Base-by-base conservation (phyloP, 1,140 invertebrate species). In the Battus philenor region DNA sequence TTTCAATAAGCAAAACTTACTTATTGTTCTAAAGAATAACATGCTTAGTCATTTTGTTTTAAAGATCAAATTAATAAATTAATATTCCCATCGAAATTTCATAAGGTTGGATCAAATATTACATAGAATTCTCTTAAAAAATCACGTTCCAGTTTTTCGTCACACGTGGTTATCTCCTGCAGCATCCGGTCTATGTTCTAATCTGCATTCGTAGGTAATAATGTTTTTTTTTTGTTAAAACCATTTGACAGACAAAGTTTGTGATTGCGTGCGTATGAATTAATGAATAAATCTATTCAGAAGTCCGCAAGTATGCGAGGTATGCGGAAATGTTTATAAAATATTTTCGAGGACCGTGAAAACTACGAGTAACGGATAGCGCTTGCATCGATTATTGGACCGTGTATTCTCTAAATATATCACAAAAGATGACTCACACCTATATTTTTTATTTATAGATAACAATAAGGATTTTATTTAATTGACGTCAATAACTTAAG, bases 281-380 rank as follows among this genome's bases (percentile, higher is more conserved):
- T 29, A 16, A 41, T 41, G 26, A 41, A 41, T 41, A 41, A 41
- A 41, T 41, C 26, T 17, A 8, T 12, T 29, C 13, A 26, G 24
- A 41, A 41, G 15, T 24, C 5, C 26, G 8, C 27, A 17, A n/a
- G 9, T 41, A 29, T 17, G 13, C 24, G 22, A 41, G 17, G 38
- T 41, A 41, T 41, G 38, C 38, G 38, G 38, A 41, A 41, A 41
- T 41, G 13, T 27, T 4, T 3, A 16, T 41, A 41, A 27, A 13
- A 41, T 27, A 41, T 27, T 16, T n/a, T 38, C 18, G 12, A 29
- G 12, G 11, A 11, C n/a, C 9, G 10, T 9, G 13, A 10, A 16
- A 9, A 27, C 13, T 15, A 27, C 26, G n/a, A 39, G 11, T 8
- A 16, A 39, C 22, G 34, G 26, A 41, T 17, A 33, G 27, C 29